Conservation (phyloP, 2,888 invertebrate genomes). For the Quadroppia sp. region DNA sequence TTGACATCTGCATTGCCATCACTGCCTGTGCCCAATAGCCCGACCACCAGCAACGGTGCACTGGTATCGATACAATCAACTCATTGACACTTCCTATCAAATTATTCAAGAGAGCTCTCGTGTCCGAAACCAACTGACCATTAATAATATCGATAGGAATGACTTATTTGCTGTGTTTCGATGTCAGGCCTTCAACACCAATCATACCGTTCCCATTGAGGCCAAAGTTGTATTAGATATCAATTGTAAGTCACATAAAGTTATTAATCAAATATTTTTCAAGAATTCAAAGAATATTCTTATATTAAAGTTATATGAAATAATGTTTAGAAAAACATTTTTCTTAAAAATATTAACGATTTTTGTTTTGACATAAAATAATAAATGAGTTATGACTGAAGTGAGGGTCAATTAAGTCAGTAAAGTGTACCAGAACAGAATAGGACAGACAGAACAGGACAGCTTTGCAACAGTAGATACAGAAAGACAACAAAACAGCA, state of each 20-base stretch:
- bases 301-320: no score
- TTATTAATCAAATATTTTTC: neutral
- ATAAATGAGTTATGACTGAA: no score
- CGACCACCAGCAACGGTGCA: slow-evolving; percentile 36
- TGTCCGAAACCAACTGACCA: slow-evolving; percentile 36
- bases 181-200: slow-evolving; percentile 40
- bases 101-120: slow-evolving; percentile 33
- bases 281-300: no score
- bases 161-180: slow-evolving; percentile 37
- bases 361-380: no score
- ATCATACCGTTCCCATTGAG: slow-evolving; percentile 26
- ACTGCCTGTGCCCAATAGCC: slow-evolving; percentile 14
- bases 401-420: no score
- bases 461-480: no score
- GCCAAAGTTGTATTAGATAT: slow-evolving; percentile 39
- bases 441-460: no score
- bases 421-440: no score
- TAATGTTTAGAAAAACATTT: no score
- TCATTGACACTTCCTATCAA: slow-evolving; percentile 37
- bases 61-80: slow-evolving; percentile 36
- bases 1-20: neutral
- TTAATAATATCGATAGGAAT: slow-evolving; percentile 28
- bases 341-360: no score
- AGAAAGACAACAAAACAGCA: no score
- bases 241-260: slow-evolving; percentile 38